phyloP scores from a whole-genome alignment of 2,888 invertebrate genomes.

The Strigamia transsilvanica region DNA sequence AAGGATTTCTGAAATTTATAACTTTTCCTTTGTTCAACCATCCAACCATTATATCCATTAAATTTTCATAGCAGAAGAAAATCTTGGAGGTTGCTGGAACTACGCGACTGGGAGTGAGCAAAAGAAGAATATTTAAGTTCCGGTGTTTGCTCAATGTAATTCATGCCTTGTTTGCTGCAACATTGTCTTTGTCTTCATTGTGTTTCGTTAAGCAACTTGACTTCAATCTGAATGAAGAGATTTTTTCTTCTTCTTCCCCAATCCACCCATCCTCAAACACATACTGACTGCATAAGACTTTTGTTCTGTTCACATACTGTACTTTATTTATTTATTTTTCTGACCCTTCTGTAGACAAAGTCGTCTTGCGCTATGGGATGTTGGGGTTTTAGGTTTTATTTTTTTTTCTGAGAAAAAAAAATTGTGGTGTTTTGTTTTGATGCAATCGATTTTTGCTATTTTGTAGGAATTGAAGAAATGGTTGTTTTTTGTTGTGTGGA shows the following conservation, averaged over 20 bases:
- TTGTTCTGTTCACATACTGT: slow-evolving; percentile 5
- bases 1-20: slow-evolving; percentile 40
- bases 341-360: background rate
- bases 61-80: slow-evolving; percentile 14
- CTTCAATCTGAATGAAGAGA: background rate
- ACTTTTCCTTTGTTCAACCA: slow-evolving; percentile 32
- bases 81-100: background rate
- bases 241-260: background rate
- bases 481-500: too few species aligned
- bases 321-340: slow-evolving; percentile 15
- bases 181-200: slow-evolving; percentile 19
- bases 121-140: slow-evolving; percentile 3
- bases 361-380: background rate
- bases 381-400: background rate
- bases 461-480: background rate
- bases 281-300: background rate
- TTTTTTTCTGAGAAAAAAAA: background rate
- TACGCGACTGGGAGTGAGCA: background rate
- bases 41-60: slow-evolving; percentile 39
- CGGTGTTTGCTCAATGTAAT: slow-evolving; percentile 14
- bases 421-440: slow-evolving; percentile 4
- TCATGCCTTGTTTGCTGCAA: slow-evolving; percentile 32
- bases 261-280: too few species aligned
- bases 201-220: background rate
- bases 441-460: background rate